Percentiles rank a stretch among this genome's conserved stretches.
Evolutionary conservation across 92 coral and sea anemone species (phyloP).

Genomic region (Umimayanthus chanpuru): DNA sequence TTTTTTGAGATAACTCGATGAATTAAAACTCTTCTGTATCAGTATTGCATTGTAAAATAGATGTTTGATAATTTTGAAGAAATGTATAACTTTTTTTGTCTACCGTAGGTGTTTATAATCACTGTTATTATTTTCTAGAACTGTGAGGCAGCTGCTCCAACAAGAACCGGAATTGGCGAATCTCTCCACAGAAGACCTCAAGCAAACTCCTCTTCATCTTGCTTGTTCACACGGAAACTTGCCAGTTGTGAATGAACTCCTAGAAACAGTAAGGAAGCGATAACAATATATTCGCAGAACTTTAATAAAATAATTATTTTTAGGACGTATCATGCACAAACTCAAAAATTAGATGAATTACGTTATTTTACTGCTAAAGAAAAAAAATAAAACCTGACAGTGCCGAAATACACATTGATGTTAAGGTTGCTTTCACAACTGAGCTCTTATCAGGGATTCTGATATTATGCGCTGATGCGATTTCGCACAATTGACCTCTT

Average conservation of each 20-base stretch:
- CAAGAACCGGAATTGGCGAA: not conserved
- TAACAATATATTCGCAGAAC: not conserved
- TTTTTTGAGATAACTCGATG: no score
- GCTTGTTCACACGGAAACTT: not conserved
- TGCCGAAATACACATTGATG: not conserved
- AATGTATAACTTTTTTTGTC: no score
- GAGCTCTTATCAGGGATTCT: not conserved
- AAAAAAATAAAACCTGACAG: not conserved
- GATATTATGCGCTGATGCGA: no score
- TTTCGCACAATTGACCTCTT: no score
- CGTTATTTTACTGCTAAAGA: not conserved
- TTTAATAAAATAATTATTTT: no score
- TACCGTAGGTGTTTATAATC: not conserved
- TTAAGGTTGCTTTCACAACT: not conserved
- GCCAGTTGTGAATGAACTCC: slow-evolving; percentile 3
- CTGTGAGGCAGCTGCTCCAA: slow-evolving; percentile 17
- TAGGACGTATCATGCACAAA: not conserved
- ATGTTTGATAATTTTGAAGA: not conserved
- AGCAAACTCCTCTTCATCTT: slow-evolving; percentile 11
- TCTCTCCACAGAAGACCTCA: not conserved
- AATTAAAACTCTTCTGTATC: not conserved
- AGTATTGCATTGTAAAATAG: not conserved
- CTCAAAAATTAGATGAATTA: not conserved
- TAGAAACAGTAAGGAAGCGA: not conserved
- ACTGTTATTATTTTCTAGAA: not conserved